Base-by-base conservation (phyloP, 2,113 vertebrate species). In the Crotalus horridus region DNA sequence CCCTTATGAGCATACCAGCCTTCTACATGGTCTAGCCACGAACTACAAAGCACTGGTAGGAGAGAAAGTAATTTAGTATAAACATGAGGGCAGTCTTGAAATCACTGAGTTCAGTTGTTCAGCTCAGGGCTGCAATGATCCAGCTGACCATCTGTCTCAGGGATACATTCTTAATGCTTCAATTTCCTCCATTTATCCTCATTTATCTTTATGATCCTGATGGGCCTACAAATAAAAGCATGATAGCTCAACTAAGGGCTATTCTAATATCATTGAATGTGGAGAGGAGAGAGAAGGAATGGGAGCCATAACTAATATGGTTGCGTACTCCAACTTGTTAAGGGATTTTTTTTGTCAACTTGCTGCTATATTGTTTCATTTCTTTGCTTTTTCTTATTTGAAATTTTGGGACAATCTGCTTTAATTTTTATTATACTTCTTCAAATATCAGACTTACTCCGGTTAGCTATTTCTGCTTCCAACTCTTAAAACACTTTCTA, bases 11-110 rank as follows among this genome's bases (percentile, higher is more conserved):
- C 92, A 64, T 94, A 97, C 97, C 97, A 97, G 93, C 97, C 97
- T 95, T 17, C 95, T n/a, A 98, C 12, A 0, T 97, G 97, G 90
- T 98, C 97, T 86, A 97, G 93, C 97, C 97, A 98, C 0, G 74
- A 94, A 39, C 96, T 96, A 43, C 26, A 93, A 8, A 94, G 0
- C 15, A 97, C 97, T 98, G 91, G 4, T 3, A 51, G 69, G 17
- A 43, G n/a, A 85, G 8, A 85, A 85, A 56, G 29, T 46, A 10
- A 29, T 89, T 48, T 56, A 64, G 24, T 3, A 85, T 53, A 23
- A 58, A 58, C 2, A 2, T 48, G 61, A 29, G 11, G 26, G 2
- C 4, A n/a, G 5, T 23, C 64, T 17, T 56, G 17, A 85, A 53
- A 1, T 43, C 4, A 24, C 7, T 23, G 24, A 53, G 21, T 85